These are phyloP conservation scores for Ormia ochracea DNA, from an alignment of 2,888 invertebrate species.

Conservation along the genomic window DNA sequence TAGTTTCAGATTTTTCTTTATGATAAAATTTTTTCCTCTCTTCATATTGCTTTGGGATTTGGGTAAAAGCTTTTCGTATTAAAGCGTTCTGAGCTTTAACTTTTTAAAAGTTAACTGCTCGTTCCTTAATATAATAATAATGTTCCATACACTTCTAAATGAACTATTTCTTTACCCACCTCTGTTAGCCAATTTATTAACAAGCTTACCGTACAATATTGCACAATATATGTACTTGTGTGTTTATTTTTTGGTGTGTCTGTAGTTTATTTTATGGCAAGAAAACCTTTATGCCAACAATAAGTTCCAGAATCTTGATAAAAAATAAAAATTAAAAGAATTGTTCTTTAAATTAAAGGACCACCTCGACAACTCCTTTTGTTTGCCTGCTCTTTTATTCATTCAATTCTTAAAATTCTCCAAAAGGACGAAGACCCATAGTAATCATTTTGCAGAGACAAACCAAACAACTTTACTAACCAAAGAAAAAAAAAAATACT, in stretches of 20 bases:
- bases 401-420: conserved; percentile 1
- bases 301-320: conserved; percentile 34
- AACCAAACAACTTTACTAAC: neutral
- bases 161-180: neutral
- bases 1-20: no score
- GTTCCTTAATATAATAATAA: no score
- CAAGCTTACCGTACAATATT: conserved; percentile 15
- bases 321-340: conserved; percentile 8
- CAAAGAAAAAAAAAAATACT: conserved; percentile 32
- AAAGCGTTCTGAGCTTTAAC: no score
- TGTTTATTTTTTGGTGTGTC: neutral
- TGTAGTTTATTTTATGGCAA: neutral
- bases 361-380: conserved; percentile 35
- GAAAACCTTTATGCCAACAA: conserved; percentile 2
- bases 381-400: neutral
- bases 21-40: no score
- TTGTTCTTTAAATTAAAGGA: conserved; percentile 17
- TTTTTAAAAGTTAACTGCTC: no score
- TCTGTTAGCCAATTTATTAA: conserved; percentile 11
- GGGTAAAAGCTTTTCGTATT: no score
- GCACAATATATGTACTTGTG: conserved; percentile 4
- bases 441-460: conserved; percentile 28
- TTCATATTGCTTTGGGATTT: no score
- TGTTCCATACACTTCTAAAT: no score
- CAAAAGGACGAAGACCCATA: conserved; percentile 9